Conservation (phyloP, 2,113 vertebrate species). For the Manacus vitellinus region DNA sequence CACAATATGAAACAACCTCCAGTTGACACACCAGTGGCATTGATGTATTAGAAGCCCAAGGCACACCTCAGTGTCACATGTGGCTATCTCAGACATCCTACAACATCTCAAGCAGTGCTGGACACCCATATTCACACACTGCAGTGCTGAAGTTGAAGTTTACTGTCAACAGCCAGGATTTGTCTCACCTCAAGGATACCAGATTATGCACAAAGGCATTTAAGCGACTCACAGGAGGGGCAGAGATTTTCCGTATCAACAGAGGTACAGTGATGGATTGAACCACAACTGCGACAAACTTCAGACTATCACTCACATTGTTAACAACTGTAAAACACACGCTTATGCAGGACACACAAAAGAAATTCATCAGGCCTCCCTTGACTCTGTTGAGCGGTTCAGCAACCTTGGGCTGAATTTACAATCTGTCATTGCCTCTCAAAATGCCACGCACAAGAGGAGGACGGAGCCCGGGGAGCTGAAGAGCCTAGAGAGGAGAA, state of each 20-base stretch:
- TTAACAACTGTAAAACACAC: slow-evolving; percentile 27
- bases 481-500: neutral
- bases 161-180: neutral
- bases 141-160: neutral
- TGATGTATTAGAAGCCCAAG: neutral
- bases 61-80: accelerated
- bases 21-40: accelerated
- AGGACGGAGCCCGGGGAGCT: neutral
- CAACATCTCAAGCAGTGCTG: neutral
- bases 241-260: neutral
- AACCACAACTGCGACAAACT: neutral
- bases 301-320: slow-evolving; percentile 10
- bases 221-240: neutral
- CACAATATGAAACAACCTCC: neutral
- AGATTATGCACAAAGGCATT: neutral
- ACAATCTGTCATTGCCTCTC: slow-evolving; percentile 43
- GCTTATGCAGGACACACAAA: neutral
- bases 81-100: neutral
- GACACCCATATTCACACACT: neutral
- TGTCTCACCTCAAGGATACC: neutral
- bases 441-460: neutral
- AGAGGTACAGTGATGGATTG: neutral
- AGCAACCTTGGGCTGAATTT: slow-evolving; percentile 40
- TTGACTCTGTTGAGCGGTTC: slow-evolving; percentile 42
- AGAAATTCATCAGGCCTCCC: slow-evolving; percentile 47